phyloP scores from a whole-genome alignment of 2,888 invertebrate genomes.

The Lamellibrachia columna region DNA sequence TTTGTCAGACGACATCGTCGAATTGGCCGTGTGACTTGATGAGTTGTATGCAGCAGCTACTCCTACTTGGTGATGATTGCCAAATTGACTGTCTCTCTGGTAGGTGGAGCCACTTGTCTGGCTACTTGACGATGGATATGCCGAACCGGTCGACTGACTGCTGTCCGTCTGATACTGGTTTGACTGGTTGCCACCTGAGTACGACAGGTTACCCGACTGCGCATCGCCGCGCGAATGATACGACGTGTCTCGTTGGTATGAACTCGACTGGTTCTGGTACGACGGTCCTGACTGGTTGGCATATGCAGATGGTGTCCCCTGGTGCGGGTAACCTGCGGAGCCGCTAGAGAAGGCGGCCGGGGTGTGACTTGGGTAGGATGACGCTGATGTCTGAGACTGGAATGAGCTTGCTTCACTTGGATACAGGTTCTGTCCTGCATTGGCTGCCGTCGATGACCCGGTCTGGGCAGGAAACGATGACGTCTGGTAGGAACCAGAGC shows the following conservation, averaged over 20 bases:
- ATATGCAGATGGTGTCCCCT: conserved; percentile 20
- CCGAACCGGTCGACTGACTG: conserved; percentile 28
- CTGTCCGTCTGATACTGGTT: conserved; percentile 35
- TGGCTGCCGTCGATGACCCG: conserved; percentile 42
- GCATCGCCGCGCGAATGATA: conserved; percentile 26
- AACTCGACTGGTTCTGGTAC: conserved; percentile 34
- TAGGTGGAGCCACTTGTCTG: conserved; percentile 17
- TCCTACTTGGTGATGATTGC: conserved; percentile 48
- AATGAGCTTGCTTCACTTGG: conserved; percentile 35
- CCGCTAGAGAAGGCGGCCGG: conserved; percentile 33
- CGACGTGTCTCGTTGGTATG: conserved; percentile 7
- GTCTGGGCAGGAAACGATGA: conserved; percentile 55
- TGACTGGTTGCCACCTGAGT: conserved; percentile 34
- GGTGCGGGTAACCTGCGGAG: conserved; percentile 38
- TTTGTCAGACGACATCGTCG: conserved; percentile 52
- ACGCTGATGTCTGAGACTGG: conserved; percentile 29
- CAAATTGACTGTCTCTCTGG: neutral
- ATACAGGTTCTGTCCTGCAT: conserved; percentile 46
- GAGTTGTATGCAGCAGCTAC: conserved; percentile 28
- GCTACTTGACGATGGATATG: conserved; percentile 28
- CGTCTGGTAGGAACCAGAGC: conserved; percentile 39
- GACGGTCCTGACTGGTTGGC: conserved; percentile 32
- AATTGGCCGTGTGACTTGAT: conserved; percentile 37
- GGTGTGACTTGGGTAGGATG: conserved; percentile 23
- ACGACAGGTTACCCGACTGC: conserved; percentile 29